Base-by-base conservation (phyloP, 2,797 vertebrate species). In the Jordanella pulchra region DNA sequence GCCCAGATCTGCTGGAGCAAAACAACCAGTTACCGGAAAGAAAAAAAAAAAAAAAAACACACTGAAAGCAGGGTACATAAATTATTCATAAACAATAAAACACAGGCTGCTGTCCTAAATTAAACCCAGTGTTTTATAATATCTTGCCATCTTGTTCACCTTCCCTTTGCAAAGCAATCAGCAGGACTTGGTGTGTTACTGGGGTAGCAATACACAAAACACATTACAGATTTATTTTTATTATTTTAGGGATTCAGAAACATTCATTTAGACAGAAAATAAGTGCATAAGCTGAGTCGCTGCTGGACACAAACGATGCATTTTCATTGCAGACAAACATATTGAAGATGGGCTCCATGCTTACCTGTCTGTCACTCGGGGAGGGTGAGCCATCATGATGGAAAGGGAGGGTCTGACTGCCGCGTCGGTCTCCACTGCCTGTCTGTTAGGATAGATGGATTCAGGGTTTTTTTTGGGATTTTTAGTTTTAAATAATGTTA, bases 321-420 rank as follows among this genome's bases (percentile, higher is more conserved):
- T 25, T 45, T 27, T 58, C 25, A 27, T 44, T 28, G 60, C 63
- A 44, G 15, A 64, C 44, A 42, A 61, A 73, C 1, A 39, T 30
- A 68, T 69, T 63, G 69, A 76, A 80, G 18, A 44, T 4, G 47
- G 50, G 82, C 69, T 63, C 58, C 39, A 7, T 35, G 75, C 95
- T 91, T 84, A 98, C 97, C 96, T 99, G 96, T 96, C 95, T 93
- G 80, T 96, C 95, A 67, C 84, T 92, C 65, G 95, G 94, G 71
- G 91, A 87, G 69, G 85, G 88, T 11, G 88, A 80, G 69, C 84
- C 89, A 78, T 98, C 98, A 42, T 95, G 94, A 63, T 87, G 87
- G 63, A 92, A 91, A 15, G 94, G 91, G 23, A 93, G 87, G 44
- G 92, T 93, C 79, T 35, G 95, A 94, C 92, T 95, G 90, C 17